Percentiles rank a stretch among this genome's conserved stretches.
phyloP scores from a whole-genome alignment of 2,113 vertebrate species.

The Mormyrus iriodes region DNA sequence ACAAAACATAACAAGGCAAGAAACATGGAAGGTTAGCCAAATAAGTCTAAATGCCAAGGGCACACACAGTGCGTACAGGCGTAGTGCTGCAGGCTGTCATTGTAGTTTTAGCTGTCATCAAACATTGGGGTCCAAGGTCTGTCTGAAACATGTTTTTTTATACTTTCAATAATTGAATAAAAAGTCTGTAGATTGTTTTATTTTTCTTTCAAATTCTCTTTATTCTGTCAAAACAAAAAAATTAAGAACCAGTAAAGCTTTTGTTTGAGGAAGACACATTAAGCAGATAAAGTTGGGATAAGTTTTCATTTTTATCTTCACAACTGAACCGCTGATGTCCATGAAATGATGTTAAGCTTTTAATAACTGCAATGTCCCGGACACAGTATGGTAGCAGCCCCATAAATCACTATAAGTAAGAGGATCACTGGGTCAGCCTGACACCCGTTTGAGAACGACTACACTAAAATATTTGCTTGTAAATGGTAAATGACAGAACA shows the following conservation, averaged over 20 bases:
- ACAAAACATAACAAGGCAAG: background rate
- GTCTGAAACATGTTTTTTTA: background rate
- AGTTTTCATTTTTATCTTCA: background rate
- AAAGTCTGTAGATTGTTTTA: background rate
- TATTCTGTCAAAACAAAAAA: background rate
- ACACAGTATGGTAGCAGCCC: background rate
- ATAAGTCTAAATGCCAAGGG: background rate
- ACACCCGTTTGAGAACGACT: background rate
- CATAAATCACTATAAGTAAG: background rate
- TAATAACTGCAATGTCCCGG: background rate
- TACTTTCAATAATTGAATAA: background rate
- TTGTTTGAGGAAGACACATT: background rate
- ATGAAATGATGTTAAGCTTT: background rate
- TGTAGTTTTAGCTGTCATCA: background rate
- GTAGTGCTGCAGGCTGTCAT: background rate
- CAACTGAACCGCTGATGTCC: background rate
- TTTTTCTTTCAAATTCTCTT: background rate
- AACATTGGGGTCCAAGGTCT: background rate
- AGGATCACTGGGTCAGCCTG: background rate
- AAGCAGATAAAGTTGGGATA: background rate
- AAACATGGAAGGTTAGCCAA: background rate
- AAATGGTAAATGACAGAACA: background rate
- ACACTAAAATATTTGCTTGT: background rate
- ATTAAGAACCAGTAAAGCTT: background rate
- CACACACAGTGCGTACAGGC: background rate